A percentile compares a stretch with the other conserved stretches of the same genome.
These are phyloP conservation scores for Cheilinus undulatus DNA, from an alignment of 2,113 vertebrate genomes.

Conservation along the genomic window DNA sequence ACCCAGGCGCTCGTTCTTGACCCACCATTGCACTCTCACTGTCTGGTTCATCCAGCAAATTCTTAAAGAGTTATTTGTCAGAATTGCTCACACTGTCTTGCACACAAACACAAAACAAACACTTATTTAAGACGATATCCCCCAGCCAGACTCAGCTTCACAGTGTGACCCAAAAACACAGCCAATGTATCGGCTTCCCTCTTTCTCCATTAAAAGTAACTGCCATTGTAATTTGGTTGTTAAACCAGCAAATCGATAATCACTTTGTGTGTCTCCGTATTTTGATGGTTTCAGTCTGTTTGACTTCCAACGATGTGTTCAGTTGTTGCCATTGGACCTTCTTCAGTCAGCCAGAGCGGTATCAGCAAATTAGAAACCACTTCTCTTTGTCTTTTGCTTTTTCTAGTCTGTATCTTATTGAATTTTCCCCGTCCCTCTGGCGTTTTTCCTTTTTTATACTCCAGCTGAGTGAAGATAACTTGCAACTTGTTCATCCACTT, in stretches of 20 bases:
- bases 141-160: neutral
- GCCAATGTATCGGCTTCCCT: slow-evolving; percentile 31
- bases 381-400: neutral
- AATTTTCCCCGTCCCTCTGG: slow-evolving; percentile 1
- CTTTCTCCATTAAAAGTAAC: slow-evolving; percentile 46
- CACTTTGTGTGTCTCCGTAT: slow-evolving; percentile 30
- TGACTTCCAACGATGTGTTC: slow-evolving; percentile 35
- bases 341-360: slow-evolving; percentile 28
- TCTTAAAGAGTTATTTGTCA: neutral
- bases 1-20: too few relatives aligned
- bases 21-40: too few relatives aligned
- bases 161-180: neutral
- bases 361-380: slow-evolving; percentile 30
- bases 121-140: too few relatives aligned
- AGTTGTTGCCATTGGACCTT: slow-evolving; percentile 5
- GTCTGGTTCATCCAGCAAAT: too few relatives aligned
- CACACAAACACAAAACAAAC: neutral
- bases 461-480: slow-evolving; percentile 25
- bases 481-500: slow-evolving; percentile 39
- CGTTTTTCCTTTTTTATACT: slow-evolving; percentile 22
- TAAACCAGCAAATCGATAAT: slow-evolving; percentile 60
- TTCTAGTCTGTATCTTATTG: slow-evolving; percentile 10
- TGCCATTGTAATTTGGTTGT: slow-evolving; percentile 54
- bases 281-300: slow-evolving; percentile 36
- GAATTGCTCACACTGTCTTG: neutral